Percentiles rank a stretch among this genome's conserved stretches.
Evolutionary conservation across 2,113 vertebrate species (phyloP).

Genomic region (Suricata suricatta): DNA sequence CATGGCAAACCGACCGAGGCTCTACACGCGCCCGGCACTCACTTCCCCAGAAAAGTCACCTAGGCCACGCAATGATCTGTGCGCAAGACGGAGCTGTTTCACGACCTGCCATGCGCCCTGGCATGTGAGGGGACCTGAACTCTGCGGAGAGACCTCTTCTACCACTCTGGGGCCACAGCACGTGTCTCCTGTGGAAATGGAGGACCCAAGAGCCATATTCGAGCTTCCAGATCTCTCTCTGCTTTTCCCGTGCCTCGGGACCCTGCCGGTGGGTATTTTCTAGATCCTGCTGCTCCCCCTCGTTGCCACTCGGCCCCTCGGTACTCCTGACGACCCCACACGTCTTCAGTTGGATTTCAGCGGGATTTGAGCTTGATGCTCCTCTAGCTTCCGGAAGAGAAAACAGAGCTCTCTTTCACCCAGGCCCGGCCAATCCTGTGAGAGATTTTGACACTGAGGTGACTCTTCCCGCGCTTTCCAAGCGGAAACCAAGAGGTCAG

Average conservation of each 20-base stretch:
- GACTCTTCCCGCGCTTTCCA: not conserved
- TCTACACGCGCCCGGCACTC: fast-evolving
- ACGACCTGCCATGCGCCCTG: fast-evolving
- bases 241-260: not conserved
- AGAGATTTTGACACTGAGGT: not conserved
- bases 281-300: fast-evolving
- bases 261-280: too few species aligned
- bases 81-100: too few species aligned
- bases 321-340: fast-evolving
- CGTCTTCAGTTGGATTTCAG: not conserved
- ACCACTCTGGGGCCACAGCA: fast-evolving
- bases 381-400: not conserved
- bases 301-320: not conserved
- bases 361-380: not conserved
- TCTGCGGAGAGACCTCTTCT: not conserved
- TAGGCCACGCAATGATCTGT: not conserved
- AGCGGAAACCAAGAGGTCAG: not conserved
- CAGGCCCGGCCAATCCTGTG: not conserved
- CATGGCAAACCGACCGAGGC: not conserved
- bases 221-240: not conserved
- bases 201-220: not conserved
- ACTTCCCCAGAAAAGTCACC: not conserved
- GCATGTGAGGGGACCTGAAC: too few species aligned
- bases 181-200: fast-evolving
- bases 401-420: not conserved